These are phyloP conservation scores for Cyrtorhinus lividipennis DNA, from an alignment of 1,140 invertebrate genomes.

Conservation along the genomic window DNA sequence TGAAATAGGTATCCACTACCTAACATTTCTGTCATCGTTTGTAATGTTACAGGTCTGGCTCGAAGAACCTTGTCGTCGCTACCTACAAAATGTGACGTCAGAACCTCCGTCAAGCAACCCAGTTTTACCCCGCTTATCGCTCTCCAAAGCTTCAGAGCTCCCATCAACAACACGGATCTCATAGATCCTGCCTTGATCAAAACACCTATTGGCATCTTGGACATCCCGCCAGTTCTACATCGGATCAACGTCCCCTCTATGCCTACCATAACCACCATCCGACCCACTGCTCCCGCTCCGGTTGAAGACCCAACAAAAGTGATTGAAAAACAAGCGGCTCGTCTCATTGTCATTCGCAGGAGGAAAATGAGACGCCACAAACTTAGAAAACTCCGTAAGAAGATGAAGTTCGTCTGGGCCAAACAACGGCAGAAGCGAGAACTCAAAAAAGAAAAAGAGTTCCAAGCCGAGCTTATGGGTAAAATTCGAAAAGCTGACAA, in stretches of 20 bases:
- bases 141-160: background rate
- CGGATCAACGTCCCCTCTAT: background rate
- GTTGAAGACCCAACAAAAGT: conserved; percentile 15
- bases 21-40: no score
- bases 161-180: background rate
- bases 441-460: conserved; percentile 55
- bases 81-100: background rate
- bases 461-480: conserved; percentile 50
- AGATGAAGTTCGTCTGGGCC: conserved; percentile 56
- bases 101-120: no score
- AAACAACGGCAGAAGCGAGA: conserved; percentile 51
- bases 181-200: background rate
- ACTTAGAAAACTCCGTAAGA: conserved; percentile 58
- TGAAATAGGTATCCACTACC: no score
- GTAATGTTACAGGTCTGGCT: no score
- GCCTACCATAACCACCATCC: background rate
- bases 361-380: conserved; percentile 80
- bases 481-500: conserved; percentile 53
- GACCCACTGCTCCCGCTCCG: background rate
- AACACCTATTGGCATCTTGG: background rate
- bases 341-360: conserved; percentile 59
- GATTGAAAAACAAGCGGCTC: conserved; percentile 47
- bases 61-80: background rate
- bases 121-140: background rate
- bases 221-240: background rate